These are phyloP conservation scores for Spea multiplicata DNA, from an alignment of 2,113 vertebrate genomes.

Conservation along the genomic window DNA sequence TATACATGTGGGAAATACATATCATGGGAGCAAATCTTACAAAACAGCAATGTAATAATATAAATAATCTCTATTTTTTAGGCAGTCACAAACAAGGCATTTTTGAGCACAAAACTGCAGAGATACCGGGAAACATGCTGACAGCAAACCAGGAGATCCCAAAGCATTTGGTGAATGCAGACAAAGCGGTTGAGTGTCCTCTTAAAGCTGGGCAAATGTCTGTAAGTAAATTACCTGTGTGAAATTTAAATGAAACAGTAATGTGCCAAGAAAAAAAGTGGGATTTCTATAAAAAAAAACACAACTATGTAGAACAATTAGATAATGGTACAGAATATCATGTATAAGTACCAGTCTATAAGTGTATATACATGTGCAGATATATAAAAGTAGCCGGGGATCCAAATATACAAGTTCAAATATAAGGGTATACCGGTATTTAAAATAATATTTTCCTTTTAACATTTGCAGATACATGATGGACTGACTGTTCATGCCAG, in stretches of 20 bases:
- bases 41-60: no score
- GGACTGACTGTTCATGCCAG: slow-evolving; percentile 73
- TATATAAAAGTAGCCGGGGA: background rate
- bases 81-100: slow-evolving; percentile 69
- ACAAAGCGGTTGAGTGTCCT: slow-evolving; percentile 64
- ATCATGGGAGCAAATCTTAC: no score
- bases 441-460: background rate
- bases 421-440: background rate
- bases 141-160: slow-evolving; percentile 76
- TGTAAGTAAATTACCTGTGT: slow-evolving; percentile 58
- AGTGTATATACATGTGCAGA: background rate
- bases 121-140: slow-evolving; percentile 68
- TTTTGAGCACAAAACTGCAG: slow-evolving; percentile 61
- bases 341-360: no score
- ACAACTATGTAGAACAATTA: no score
- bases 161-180: slow-evolving; percentile 61
- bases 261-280: no score
- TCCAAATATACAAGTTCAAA: no score
- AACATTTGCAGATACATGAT: slow-evolving; percentile 68
- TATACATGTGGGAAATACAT: no score
- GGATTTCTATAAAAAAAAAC: no score
- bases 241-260: background rate
- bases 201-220: slow-evolving; percentile 76
- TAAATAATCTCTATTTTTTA: slow-evolving; percentile 27
- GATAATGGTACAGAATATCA: no score